Percentiles rank a stretch among this genome's conserved stretches.
phyloP scores from a whole-genome alignment of 2,113 vertebrate genomes.

The Tragelaphus strepsiceros region DNA sequence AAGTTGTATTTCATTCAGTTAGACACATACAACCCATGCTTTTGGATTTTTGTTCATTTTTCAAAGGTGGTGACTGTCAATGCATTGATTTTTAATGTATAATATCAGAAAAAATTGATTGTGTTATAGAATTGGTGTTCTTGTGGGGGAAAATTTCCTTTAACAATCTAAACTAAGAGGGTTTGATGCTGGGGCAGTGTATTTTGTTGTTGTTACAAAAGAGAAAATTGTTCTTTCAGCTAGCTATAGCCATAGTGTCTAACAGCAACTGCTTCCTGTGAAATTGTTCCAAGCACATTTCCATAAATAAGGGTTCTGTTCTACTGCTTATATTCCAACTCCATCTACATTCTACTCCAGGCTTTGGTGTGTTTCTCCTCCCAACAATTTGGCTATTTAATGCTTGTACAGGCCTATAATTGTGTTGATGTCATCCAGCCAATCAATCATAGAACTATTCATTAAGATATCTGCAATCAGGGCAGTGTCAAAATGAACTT shows the following conservation, averaged over 20 bases:
- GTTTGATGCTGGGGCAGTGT: slow-evolving; percentile 23
- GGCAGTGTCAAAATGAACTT: slow-evolving; percentile 75
- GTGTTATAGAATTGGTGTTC: slow-evolving; percentile 27
- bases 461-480: slow-evolving; percentile 61
- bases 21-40: background rate
- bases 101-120: slow-evolving; percentile 6
- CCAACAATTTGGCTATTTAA: slow-evolving; percentile 82
- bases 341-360: slow-evolving; percentile 82
- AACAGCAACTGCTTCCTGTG: slow-evolving; percentile 35
- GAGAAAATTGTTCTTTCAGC: slow-evolving; percentile 40
- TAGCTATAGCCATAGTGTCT: slow-evolving; percentile 35
- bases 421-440: slow-evolving; percentile 83
- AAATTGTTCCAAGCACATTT: slow-evolving; percentile 46
- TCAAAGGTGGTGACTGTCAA: slow-evolving; percentile 27
- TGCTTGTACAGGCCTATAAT: slow-evolving; percentile 79
- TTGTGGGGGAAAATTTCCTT: slow-evolving; percentile 41
- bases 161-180: slow-evolving; percentile 49
- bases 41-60: slow-evolving; percentile 22
- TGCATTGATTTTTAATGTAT: slow-evolving; percentile 56
- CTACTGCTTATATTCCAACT: slow-evolving; percentile 55
- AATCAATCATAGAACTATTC: slow-evolving; percentile 82
- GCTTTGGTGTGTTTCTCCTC: slow-evolving; percentile 49
- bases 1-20: slow-evolving; percentile 39
- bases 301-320: slow-evolving; percentile 62
- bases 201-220: slow-evolving; percentile 54